Percentiles rank a stretch among this genome's conserved stretches.
Evolutionary conservation across 2,888 invertebrate species (phyloP).

Genomic region (Coecobrya sp.): DNA sequence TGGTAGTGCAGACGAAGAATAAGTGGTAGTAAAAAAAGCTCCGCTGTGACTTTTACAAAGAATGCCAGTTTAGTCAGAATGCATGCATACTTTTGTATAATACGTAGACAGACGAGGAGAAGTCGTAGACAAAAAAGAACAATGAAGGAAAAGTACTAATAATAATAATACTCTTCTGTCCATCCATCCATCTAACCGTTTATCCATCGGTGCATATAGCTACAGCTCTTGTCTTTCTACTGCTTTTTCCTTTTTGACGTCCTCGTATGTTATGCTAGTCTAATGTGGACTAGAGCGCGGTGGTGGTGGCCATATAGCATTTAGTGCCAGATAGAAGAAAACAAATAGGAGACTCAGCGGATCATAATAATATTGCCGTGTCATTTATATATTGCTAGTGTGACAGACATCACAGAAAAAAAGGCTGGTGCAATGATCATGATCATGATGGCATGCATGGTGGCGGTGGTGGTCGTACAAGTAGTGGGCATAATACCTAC

Average conservation of each 20-base stretch:
- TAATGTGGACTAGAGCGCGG: neutral
- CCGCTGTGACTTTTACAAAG: constrained; percentile 55
- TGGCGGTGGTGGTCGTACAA: neutral
- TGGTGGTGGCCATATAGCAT: neutral
- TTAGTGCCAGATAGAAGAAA: neutral
- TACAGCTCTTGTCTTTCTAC: neutral
- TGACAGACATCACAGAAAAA: neutral
- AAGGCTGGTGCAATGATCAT: neutral
- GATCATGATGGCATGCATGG: neutral
- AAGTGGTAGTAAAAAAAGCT: constrained; percentile 8
- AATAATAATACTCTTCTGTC: neutral
- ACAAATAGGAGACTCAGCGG: neutral
- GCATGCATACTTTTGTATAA: neutral
- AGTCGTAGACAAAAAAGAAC: neutral
- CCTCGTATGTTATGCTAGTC: neutral
- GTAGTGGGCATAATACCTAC: neutral
- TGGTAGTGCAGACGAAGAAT: neutral
- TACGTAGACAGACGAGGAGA: neutral
- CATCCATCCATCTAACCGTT: constrained; percentile 43
- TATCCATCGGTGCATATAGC: constrained; percentile 33
- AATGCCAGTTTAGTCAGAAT: constrained; percentile 36
- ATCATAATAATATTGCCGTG: constrained; percentile 15
- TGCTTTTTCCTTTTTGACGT: constrained; percentile 16
- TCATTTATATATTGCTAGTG: constrained; percentile 17
- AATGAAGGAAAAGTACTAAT: constrained; percentile 29